phyloP scores from a whole-genome alignment of 1,140 invertebrate genomes.

The fruit fly (Drosophila melanogaster) region DNA sequence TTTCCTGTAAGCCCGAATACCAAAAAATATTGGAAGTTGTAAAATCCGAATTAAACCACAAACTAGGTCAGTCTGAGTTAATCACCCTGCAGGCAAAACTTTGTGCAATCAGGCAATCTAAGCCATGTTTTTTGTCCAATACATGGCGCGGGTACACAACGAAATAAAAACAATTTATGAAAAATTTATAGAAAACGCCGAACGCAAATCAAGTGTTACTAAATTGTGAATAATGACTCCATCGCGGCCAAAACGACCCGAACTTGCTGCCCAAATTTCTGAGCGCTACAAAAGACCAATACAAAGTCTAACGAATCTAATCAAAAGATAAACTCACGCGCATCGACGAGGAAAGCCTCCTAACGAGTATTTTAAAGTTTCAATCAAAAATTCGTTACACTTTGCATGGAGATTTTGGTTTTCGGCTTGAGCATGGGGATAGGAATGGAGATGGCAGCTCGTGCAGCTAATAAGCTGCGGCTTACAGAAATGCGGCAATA shows the following conservation, averaged over 20 bases:
- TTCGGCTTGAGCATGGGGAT: background rate
- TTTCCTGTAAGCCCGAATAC: background rate
- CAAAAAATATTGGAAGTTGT: background rate
- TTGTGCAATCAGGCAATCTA: constrained; percentile 47
- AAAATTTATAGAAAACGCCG: constrained; percentile 74
- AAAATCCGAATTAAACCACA: constrained; percentile 20
- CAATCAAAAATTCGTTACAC: constrained; percentile 82
- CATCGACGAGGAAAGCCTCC: constrained; percentile 67
- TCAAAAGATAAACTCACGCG: constrained; percentile 82
- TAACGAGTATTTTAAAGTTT: constrained; percentile 83
- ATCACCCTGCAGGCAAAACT: constrained; percentile 23
- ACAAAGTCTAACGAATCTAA: constrained; percentile 82
- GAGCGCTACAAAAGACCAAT: constrained; percentile 71
- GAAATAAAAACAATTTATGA: constrained; percentile 72
- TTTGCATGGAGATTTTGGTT: constrained; percentile 45
- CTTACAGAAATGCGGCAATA: constrained; percentile 83
- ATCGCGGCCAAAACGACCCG: constrained; percentile 35
- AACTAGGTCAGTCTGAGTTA: constrained; percentile 36
- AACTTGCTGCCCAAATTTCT: constrained; percentile 57
- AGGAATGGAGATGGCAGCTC: constrained; percentile 52
- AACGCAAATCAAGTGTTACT: constrained; percentile 82
- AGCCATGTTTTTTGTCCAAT: constrained; percentile 19
- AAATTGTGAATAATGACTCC: constrained; percentile 83
- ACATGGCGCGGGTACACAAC: constrained; percentile 9
- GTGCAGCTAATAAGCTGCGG: constrained; percentile 80